Evolutionary conservation across 2,797 vertebrate species (phyloP).

Genomic region (Limnodromus scolopaceus): DNA sequence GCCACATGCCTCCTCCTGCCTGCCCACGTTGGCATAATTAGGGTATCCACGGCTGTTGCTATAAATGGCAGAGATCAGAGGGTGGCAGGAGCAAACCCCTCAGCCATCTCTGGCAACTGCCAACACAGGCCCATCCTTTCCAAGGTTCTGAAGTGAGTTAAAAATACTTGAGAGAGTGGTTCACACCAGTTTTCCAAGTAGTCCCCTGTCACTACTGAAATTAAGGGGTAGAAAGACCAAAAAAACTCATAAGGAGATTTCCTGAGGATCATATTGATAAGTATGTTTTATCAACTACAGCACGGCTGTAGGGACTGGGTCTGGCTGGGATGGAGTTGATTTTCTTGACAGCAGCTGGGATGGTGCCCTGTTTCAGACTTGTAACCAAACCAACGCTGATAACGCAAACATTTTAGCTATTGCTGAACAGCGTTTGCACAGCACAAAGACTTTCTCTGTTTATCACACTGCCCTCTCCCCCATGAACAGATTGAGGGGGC

Average conservation of each 20-base stretch:
- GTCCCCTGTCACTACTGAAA: constrained; percentile 9
- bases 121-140: background rate
- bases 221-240: constrained; percentile 7
- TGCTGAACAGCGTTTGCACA: background rate
- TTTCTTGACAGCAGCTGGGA: background rate
- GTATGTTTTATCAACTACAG: background rate
- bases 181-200: background rate
- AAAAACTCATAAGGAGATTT: background rate
- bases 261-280: background rate
- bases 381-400: background rate
- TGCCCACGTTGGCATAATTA: background rate
- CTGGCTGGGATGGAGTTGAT: background rate
- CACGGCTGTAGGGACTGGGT: background rate
- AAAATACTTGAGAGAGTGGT: background rate
- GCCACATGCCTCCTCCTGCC: constrained; percentile 21
- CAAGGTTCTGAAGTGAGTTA: background rate
- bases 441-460: background rate
- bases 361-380: background rate
- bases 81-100: background rate
- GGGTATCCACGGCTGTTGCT: background rate
- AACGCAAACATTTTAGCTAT: background rate
- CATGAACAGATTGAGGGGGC: background rate
- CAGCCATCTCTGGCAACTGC: background rate
- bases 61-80: background rate
- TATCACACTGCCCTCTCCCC: background rate